phyloP scores from a whole-genome alignment of 2,888 invertebrate species.

The Agonopterix alstromeriana region DNA sequence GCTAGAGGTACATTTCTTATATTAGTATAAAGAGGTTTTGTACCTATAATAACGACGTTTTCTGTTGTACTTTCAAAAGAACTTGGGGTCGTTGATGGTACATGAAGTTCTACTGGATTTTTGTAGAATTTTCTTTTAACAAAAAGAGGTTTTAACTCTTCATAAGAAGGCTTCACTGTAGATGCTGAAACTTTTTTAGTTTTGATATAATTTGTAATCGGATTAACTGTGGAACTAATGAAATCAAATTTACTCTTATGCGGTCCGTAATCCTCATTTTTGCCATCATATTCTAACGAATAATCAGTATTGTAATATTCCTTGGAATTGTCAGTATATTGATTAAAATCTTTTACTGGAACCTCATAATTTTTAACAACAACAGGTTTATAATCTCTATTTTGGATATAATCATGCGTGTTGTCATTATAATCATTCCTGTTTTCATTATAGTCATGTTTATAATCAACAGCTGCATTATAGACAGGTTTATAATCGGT shows the following conservation, averaged over 20 bases:
- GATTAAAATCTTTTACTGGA: constrained; percentile 26
- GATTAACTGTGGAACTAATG: neutral
- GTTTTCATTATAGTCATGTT: constrained; percentile 7
- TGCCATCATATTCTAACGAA: constrained; percentile 36
- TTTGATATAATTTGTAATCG: constrained; percentile 2
- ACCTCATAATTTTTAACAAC: constrained; percentile 8
- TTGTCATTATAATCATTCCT: constrained; percentile 10
- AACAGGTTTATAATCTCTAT: constrained; percentile 12
- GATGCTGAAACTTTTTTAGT: constrained; percentile 12
- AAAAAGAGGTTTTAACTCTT: constrained; percentile 44
- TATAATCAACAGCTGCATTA: constrained; percentile 9
- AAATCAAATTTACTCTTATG: constrained; percentile 43
- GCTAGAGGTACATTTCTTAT: constrained; percentile 24
- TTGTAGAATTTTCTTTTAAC: constrained; percentile 23
- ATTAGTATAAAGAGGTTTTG: constrained; percentile 42
- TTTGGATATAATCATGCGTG: constrained; percentile 13
- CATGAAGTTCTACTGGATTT: constrained; percentile 28
- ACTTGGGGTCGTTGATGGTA: constrained; percentile 29
- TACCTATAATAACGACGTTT: constrained; percentile 39
- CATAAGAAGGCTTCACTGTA: constrained; percentile 31
- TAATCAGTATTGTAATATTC: constrained; percentile 53
- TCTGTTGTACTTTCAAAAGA: constrained; percentile 32
- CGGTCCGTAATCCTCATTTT: constrained; percentile 35
- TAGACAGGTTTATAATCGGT: neutral
- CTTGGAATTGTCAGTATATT: constrained; percentile 42